Evolutionary conservation across 2,797 vertebrate species (phyloP).

Genomic region (Lacerta bilineata): DNA sequence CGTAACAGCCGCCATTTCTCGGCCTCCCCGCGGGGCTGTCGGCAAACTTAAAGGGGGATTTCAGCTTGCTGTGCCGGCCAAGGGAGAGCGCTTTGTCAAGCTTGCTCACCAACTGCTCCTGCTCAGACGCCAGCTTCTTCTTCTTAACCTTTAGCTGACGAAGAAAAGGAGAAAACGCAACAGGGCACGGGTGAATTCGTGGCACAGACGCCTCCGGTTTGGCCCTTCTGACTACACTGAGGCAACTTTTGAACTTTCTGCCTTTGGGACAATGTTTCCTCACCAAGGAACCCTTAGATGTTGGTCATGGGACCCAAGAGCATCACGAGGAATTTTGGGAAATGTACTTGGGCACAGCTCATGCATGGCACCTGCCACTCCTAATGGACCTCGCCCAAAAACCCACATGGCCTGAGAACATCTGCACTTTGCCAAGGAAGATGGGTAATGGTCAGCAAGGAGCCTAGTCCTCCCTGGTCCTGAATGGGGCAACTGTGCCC

Average conservation of each 20-base stretch:
- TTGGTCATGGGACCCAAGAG: no score
- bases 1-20: constrained; percentile 72
- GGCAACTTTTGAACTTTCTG: neutral
- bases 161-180: constrained; percentile 49
- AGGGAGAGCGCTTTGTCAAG: constrained; percentile 94
- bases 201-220: neutral
- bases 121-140: constrained; percentile 88
- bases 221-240: neutral
- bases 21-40: constrained; percentile 80
- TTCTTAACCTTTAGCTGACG: constrained; percentile 85
- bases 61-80: constrained; percentile 89
- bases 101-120: constrained; percentile 95
- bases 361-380: neutral
- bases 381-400: neutral
- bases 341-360: neutral
- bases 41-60: constrained; percentile 85
- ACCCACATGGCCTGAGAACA: neutral
- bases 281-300: neutral
- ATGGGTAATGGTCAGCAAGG: neutral
- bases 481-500: no score
- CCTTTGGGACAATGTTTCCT: neutral
- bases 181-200: constrained; percentile 48
- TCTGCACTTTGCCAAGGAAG: no score
- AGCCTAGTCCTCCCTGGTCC: no score
- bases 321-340: no score